Base-by-base conservation (phyloP, 2,797 vertebrate species). In the Macrochelys suwanniensis region DNA sequence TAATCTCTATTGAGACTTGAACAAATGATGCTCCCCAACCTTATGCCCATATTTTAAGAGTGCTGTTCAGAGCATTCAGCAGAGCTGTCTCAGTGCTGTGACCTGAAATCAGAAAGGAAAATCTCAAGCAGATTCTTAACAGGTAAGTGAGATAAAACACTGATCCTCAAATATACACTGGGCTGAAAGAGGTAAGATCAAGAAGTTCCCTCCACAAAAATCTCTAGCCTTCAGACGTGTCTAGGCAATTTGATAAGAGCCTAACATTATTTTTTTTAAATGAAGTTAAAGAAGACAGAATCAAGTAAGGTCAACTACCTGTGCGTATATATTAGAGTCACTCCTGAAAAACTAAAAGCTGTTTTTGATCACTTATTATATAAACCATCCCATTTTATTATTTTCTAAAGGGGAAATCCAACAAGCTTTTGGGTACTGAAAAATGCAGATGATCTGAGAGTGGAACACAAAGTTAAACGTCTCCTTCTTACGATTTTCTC, bases 1-100 rank as follows among this genome's bases (percentile, higher is more conserved):
- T n/a, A 93, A 95, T 85, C 86, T 80, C 80, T 89, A 88, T 15
- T 80, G 50, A 96, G 83, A 94, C 28, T 84, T 82, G 65, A 92
- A 89, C 57, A 89, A 87, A 86, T 87, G 47, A 71, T 1, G 12
- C 49, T n/a, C 82, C 65, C 11, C 82, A 82, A 57, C 65, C 76
- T 31, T 56, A 85, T 56, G 83, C 5, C 31, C 56, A 65, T 0
- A 0, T 74, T 86, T 79, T 89, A 80, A 9, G 23, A 96, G 47
- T 42, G 15, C 45, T 80, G 82, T 50, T 90, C 80, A 95, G n/a
- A 79, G 88, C 37, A 84, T 89, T 81, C 91, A 88, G 81, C 65
- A 88, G n/a, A 90, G 53, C 50, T 51, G 65, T 86, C 90, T 82
- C 89, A 85, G 23, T 86, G 89, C 85, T 96, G 47, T 93, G 87